Base-by-base conservation (phyloP, 2,888 invertebrate species). In the Caenorhabditis virilis region DNA sequence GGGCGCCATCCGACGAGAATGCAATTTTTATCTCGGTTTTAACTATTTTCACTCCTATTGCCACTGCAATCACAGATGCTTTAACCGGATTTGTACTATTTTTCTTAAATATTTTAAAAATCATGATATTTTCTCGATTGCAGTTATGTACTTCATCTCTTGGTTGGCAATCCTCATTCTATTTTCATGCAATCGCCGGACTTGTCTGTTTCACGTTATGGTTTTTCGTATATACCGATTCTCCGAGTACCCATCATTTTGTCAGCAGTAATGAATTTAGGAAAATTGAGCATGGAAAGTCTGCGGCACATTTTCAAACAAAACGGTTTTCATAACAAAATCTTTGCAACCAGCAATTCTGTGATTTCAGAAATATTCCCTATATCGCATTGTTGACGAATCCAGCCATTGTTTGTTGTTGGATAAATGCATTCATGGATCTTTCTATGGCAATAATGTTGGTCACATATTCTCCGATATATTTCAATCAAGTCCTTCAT, bases 371-470 rank as follows among this genome's bases (percentile, higher is more conserved):
- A 18, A 15, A 9, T 1, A 22, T 49, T 16, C 36, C 49, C 16
- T 36, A 36, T 35, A 9, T 42, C 27, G 45, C 23, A 35, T 46
- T 63, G 49, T 11, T 57, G 1, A 63, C 49, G 2, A 63, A 63
- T 27, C 38, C 27, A 4, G 54, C 59, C 5, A 9, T 64, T n/a
- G n/a, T 59, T 0, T 64, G 64, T 23, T 51, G 51, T 18, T 64
- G 64, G 64, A 55, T 59, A 36, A 64, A 64, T 36, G 54, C 64
- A 5, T 64, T 64, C 20, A 51, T 59, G 55, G 64, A 64, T 35
- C 27, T 64, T 5, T 57, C 64, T 1, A 53, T 57, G 59, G 53
- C 59, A 7, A 64, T 64, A 20, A 49, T 64, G 50, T 49, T 64
- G 3, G 51, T 59, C 35, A 64, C 64, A 1, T 59, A 64, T 26